Conservation (phyloP, 2,888 invertebrate species). For the Odontocolon sp. region DNA sequence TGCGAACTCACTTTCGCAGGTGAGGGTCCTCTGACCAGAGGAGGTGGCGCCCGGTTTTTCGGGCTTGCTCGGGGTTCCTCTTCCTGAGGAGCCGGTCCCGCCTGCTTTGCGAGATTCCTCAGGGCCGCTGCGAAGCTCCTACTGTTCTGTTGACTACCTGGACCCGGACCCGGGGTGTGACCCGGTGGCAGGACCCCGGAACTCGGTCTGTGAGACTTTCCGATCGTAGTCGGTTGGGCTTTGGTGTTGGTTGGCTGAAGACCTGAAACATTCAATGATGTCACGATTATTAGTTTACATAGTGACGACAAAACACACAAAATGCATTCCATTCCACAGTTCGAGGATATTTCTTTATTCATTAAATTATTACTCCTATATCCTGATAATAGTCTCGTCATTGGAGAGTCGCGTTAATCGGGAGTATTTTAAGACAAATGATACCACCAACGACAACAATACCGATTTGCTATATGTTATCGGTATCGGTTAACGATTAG, state of each 20-base stretch:
- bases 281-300: conserved; percentile 1
- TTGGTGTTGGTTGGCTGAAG: conserved; percentile 78
- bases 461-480: neutral
- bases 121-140: conserved; percentile 94
- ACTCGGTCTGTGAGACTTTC: conserved; percentile 78
- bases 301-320: too few species aligned
- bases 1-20: conserved; percentile 75
- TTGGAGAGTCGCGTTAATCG: too few species aligned
- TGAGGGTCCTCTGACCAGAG: conserved; percentile 79
- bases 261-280: conserved; percentile 67
- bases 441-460: too few species aligned
- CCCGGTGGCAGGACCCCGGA: conserved; percentile 78
- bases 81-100: conserved; percentile 88
- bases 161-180: conserved; percentile 75
- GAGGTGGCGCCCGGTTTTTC: conserved; percentile 82
- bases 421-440: too few species aligned
- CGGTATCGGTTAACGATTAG: conserved; percentile 38
- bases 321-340: too few species aligned
- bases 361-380: too few species aligned
- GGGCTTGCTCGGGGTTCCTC: conserved; percentile 81
- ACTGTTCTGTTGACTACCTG: conserved; percentile 78
- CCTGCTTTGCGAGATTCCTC: conserved; percentile 95
- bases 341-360: too few species aligned
- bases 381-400: too few species aligned
- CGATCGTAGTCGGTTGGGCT: conserved; percentile 76